phyloP scores from a whole-genome alignment of 2,113 vertebrate species.

The Podocnemis expansa region DNA sequence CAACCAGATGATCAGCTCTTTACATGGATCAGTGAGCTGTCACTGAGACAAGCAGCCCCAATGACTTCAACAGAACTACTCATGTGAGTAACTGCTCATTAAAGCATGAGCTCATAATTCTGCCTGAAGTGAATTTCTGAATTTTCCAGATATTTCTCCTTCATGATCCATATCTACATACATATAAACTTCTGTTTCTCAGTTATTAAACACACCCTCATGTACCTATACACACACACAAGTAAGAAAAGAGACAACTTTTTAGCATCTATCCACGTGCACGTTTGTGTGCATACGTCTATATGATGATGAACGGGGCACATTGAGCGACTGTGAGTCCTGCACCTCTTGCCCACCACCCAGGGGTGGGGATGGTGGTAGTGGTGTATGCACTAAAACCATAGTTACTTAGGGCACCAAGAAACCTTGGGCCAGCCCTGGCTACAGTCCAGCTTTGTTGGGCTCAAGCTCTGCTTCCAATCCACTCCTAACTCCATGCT shows the following conservation, averaged over 20 bases:
- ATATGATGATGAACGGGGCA: no score
- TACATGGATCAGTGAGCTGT: neutral
- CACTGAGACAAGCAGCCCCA: neutral
- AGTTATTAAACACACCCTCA: neutral
- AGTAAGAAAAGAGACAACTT: neutral
- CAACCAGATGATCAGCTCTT: slow-evolving; percentile 30
- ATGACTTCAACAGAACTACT: neutral
- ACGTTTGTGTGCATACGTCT: neutral
- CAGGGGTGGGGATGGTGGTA: no score
- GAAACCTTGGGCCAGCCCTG: no score
- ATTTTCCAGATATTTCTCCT: neutral
- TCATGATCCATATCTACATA: neutral
- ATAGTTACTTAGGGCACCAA: no score
- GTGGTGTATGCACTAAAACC: no score
- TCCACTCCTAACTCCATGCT: no score
- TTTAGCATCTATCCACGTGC: neutral
- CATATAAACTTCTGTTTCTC: neutral
- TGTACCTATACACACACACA: no score
- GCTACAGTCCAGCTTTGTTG: no score
- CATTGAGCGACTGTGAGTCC: no score
- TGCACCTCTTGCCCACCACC: no score
- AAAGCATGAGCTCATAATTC: neutral
- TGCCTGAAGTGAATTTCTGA: neutral
- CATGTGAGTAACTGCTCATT: neutral
- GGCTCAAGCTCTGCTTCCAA: no score